Evolutionary conservation across 2,113 vertebrate species (phyloP).

Genomic region (Channa argus): DNA sequence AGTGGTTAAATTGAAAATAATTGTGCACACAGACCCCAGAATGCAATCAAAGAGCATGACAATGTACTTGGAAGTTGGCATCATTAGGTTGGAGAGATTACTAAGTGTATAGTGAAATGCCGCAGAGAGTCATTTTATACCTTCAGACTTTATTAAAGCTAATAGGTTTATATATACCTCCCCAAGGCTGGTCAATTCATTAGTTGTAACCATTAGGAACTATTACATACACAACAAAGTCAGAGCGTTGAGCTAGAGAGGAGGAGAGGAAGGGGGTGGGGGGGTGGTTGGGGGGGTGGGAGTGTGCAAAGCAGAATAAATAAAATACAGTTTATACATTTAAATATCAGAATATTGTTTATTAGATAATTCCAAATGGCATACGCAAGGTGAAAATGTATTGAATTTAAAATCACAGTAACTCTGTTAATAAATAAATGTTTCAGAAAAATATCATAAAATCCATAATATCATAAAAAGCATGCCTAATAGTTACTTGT

Average conservation of each 20-base stretch:
- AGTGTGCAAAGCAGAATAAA: too few species aligned
- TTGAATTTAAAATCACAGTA: neutral
- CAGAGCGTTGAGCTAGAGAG: slow-evolving; percentile 45
- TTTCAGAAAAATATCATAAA: too few species aligned
- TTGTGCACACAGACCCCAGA: slow-evolving; percentile 67
- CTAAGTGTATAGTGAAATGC: slow-evolving; percentile 77
- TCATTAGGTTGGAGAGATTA: slow-evolving; percentile 70
- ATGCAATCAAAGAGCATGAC: slow-evolving; percentile 64
- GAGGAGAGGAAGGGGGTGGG: slow-evolving; percentile 16
- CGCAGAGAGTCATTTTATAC: slow-evolving; percentile 75
- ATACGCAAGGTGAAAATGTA: neutral
- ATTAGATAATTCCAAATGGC: neutral
- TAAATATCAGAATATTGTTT: neutral
- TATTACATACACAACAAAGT: slow-evolving; percentile 74
- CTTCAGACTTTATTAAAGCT: slow-evolving; percentile 78
- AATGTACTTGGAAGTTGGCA: slow-evolving; percentile 54
- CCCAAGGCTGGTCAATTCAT: slow-evolving; percentile 77
- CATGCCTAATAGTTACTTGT: neutral
- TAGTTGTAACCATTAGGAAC: slow-evolving; percentile 73
- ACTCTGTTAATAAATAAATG: too few species aligned
- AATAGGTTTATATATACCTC: slow-evolving; percentile 80
- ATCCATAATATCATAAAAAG: too few species aligned
- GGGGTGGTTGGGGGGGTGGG: slow-evolving; percentile 6
- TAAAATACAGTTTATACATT: too few species aligned
- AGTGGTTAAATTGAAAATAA: slow-evolving; percentile 76